A percentile compares a stretch with the other conserved stretches of the same genome.
These are phyloP conservation scores for Henicopernis longicauda DNA, from an alignment of 2,113 vertebrate species.

Conservation along the genomic window DNA sequence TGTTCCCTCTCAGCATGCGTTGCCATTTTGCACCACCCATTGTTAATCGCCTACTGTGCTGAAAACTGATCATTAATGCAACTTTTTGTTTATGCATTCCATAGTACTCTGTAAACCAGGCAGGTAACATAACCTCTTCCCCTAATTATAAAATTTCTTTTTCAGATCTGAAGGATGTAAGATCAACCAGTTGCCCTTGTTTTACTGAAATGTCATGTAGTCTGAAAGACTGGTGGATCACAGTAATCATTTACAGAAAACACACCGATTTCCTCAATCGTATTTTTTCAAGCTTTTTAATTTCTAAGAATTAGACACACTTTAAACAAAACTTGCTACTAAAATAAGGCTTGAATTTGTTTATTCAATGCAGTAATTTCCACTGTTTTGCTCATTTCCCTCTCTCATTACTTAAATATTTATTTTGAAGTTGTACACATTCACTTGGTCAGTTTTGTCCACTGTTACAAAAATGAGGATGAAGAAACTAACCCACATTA, in stretches of 20 bases:
- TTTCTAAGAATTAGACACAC: neutral
- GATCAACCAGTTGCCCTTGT: neutral
- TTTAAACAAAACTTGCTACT: neutral
- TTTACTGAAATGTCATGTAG: neutral
- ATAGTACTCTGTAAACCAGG: neutral
- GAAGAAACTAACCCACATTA: neutral
- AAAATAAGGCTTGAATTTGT: neutral
- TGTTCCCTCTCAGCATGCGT: neutral
- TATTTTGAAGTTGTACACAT: neutral
- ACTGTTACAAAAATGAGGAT: neutral
- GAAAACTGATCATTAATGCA: slow-evolving; percentile 6
- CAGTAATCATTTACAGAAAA: neutral
- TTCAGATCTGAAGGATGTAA: neutral
- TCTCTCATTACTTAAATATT: neutral
- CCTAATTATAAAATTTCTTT: neutral
- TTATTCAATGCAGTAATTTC: neutral
- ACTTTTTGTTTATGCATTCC: slow-evolving; percentile 7
- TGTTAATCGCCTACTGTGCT: neutral
- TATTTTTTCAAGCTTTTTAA: neutral
- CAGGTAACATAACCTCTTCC: slow-evolving; percentile 1
- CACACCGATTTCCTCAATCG: neutral
- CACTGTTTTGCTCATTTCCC: neutral
- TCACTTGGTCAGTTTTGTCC: neutral
- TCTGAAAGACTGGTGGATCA: neutral
- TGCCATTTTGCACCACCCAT: slow-evolving; percentile 1